These are phyloP conservation scores for Serrognathus titanus DNA, from an alignment of 2,888 invertebrate species.

Conservation along the genomic window DNA sequence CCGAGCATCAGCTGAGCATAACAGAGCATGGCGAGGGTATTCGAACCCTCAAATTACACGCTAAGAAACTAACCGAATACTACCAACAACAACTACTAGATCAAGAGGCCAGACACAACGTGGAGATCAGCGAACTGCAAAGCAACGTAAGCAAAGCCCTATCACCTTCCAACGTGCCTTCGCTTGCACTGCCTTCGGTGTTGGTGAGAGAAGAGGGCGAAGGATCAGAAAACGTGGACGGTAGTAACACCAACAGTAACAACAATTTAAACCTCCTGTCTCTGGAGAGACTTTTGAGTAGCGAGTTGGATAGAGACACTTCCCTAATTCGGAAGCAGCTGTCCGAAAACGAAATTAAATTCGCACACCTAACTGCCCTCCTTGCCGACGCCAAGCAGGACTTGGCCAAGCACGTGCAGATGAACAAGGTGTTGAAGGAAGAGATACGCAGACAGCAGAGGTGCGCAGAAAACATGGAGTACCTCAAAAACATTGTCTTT, in stretches of 20 bases:
- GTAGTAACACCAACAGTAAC: conserved; percentile 50
- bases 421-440: conserved; percentile 84
- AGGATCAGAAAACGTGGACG: conserved; percentile 71
- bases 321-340: conserved; percentile 39
- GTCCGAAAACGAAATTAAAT: conserved; percentile 46
- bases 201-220: conserved; percentile 74
- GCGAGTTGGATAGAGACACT: conserved; percentile 41
- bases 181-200: conserved; percentile 56
- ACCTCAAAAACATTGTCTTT: conserved; percentile 90
- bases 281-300: conserved; percentile 60
- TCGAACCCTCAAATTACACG: conserved; percentile 53
- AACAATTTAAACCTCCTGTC: conserved; percentile 60
- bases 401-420: conserved; percentile 80
- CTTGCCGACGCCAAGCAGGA: conserved; percentile 85
- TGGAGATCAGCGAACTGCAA: conserved; percentile 60
- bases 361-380: conserved; percentile 53
- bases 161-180: conserved; percentile 32
- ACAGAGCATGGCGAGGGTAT: conserved; percentile 46
- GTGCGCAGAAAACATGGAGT: conserved; percentile 88
- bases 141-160: conserved; percentile 49
- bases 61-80: conserved; percentile 64
- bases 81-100: conserved; percentile 65
- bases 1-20: conserved; percentile 47
- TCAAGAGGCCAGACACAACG: conserved; percentile 56
- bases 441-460: conserved; percentile 86